Conservation (phyloP, 37 sponge, comb jelly and placozoan species). For the Mnemiopsis leidyi region DNA sequence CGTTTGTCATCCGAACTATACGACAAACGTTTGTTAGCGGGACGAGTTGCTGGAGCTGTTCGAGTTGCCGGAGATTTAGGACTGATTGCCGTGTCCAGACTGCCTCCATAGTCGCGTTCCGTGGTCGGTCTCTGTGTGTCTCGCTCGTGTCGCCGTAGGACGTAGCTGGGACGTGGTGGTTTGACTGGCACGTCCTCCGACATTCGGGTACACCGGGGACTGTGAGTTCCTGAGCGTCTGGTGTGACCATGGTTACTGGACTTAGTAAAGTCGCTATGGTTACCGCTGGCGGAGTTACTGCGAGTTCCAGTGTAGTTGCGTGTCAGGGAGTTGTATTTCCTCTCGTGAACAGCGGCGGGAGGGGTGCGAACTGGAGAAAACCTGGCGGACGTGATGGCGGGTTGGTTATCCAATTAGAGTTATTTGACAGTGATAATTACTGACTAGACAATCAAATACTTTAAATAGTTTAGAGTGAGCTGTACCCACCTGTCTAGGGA, state of each 20-base stretch:
- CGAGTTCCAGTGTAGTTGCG: not conserved
- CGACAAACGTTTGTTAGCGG: not conserved
- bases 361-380: not conserved
- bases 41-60: not conserved
- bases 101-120: not conserved
- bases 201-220: not conserved
- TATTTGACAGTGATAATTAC: not conserved
- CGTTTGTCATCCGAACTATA: not conserved
- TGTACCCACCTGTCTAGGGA: not conserved
- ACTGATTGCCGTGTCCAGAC: not conserved
- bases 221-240: not conserved
- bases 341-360: not conserved
- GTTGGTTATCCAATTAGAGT: not conserved
- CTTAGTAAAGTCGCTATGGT: not conserved
- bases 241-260: no score
- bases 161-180: slow-evolving; percentile 34
- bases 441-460: not conserved
- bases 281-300: not conserved
- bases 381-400: not conserved
- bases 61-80: not conserved
- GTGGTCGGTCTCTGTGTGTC: not conserved
- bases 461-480: not conserved
- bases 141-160: not conserved
- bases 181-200: not conserved
- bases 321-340: not conserved